Percentiles rank a stretch among this genome's conserved stretches.
Conservation (phyloP, 1,140 invertebrate genomes). For the Anastatus disparis region DNA sequence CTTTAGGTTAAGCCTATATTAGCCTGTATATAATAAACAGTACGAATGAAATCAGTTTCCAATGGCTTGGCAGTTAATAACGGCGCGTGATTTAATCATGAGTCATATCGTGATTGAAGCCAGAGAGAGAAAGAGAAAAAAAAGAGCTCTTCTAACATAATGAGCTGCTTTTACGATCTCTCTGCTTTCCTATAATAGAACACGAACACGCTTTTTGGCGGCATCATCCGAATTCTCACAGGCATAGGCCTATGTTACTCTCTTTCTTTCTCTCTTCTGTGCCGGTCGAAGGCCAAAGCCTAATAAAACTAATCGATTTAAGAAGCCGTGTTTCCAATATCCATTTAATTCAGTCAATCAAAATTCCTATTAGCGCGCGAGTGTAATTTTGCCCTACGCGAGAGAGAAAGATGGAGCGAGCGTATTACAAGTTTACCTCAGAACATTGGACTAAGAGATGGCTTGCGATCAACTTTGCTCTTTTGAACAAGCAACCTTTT, state of each 20-base stretch:
- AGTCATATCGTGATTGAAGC: not conserved
- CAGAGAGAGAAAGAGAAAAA: not conserved
- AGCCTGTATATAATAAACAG: too few relatives aligned
- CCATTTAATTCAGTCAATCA: conserved; percentile 68
- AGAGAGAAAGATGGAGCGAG: conserved; percentile 51
- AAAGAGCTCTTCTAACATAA: conserved; percentile 23
- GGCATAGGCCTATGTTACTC: not conserved
- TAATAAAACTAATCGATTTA: conserved; percentile 62
- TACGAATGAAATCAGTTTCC: too few relatives aligned
- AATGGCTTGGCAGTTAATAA: not conserved
- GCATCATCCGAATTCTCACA: not conserved
- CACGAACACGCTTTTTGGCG: conserved; percentile 45
- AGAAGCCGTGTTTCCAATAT: conserved; percentile 61
- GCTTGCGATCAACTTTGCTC: not conserved
- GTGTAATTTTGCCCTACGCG: conserved; percentile 61
- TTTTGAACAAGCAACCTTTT: not conserved
- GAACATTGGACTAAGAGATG: conserved; percentile 29
- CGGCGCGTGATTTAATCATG: conserved; percentile 17
- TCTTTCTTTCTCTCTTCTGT: conserved; percentile 15
- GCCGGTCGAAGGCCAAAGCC: conserved; percentile 39
- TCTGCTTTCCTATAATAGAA: conserved; percentile 50
- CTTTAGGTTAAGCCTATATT: too few relatives aligned
- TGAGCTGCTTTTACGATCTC: conserved; percentile 16
- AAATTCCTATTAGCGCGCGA: conserved; percentile 65
- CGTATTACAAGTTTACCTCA: conserved; percentile 61